Evolutionary conservation across 2,888 invertebrate genomes (phyloP).

Genomic region (Phanerotoma sp.): DNA sequence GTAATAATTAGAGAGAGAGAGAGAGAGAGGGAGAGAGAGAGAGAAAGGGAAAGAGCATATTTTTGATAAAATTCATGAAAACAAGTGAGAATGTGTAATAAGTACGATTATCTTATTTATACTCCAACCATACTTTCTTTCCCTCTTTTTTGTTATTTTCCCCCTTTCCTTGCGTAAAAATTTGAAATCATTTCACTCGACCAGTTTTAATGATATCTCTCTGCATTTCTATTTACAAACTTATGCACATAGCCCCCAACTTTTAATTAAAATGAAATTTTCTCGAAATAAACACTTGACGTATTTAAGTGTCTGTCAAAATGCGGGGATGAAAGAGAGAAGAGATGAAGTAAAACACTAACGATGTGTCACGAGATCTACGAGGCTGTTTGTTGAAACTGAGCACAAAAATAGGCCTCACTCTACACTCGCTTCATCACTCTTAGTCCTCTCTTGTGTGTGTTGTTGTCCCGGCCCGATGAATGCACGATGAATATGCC

Average conservation of each 20-base stretch:
- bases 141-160: too few relatives aligned
- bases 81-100: too few relatives aligned
- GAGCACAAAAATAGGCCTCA: conserved; percentile 53
- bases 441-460: conserved; percentile 30
- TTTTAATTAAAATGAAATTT: background rate
- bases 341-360: conserved; percentile 31
- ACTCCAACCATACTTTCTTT: too few relatives aligned
- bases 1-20: too few relatives aligned
- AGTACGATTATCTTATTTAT: too few relatives aligned
- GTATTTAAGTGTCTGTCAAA: background rate
- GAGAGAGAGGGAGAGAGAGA: too few relatives aligned
- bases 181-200: too few relatives aligned
- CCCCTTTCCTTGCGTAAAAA: too few relatives aligned
- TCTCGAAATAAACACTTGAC: conserved; percentile 15
- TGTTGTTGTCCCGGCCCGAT: conserved; percentile 1
- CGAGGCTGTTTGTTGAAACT: conserved; percentile 50
- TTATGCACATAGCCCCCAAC: background rate
- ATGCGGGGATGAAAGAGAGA: conserved; percentile 9
- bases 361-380: conserved; percentile 48
- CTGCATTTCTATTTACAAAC: too few relatives aligned
- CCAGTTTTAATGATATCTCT: background rate
- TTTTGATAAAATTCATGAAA: too few relatives aligned
- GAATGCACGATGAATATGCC: conserved; percentile 33
- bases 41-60: too few relatives aligned
- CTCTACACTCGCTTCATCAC: conserved; percentile 53